These are phyloP conservation scores for Perithous albicinctus DNA, from an alignment of 2,888 invertebrate species.

Conservation along the genomic window DNA sequence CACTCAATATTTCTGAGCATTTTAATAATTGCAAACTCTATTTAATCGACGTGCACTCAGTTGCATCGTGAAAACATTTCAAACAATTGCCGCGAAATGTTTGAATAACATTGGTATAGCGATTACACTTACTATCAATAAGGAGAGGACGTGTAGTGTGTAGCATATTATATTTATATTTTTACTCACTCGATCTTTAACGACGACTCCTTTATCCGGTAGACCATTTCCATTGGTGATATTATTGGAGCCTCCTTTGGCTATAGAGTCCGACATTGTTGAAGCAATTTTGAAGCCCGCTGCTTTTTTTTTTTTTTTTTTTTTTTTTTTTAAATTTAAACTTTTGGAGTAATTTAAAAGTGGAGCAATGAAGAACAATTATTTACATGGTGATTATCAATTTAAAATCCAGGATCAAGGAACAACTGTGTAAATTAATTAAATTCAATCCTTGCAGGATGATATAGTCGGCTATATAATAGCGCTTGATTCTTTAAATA, in stretches of 20 bases:
- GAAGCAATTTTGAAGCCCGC: not conserved
- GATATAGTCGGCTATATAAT: not conserved
- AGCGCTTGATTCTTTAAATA: not conserved
- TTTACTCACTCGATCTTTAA: conserved; percentile 69
- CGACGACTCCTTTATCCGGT: conserved; percentile 59
- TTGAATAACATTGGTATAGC: not conserved
- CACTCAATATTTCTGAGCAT: not conserved
- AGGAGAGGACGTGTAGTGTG: not conserved
- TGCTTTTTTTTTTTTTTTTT: too few species aligned
- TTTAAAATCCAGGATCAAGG: not conserved
- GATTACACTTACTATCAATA: not conserved
- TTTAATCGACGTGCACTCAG: too few species aligned
- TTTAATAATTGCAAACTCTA: not conserved
- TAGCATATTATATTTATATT: conserved; percentile 31
- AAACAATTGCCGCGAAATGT: conserved; percentile 3
- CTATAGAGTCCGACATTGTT: conserved; percentile 68
- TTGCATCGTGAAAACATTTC: not conserved
- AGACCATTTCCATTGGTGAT: conserved; percentile 65
- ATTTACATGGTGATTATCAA: not conserved
- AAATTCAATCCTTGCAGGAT: not conserved
- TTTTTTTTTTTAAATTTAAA: too few species aligned
- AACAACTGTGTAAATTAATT: not conserved
- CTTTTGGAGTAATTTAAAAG: not conserved
- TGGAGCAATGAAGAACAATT: not conserved
- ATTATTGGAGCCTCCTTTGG: conserved; percentile 62